Base-by-base conservation (phyloP, 1,140 invertebrate species). In the Alviniconcha marisindica region DNA sequence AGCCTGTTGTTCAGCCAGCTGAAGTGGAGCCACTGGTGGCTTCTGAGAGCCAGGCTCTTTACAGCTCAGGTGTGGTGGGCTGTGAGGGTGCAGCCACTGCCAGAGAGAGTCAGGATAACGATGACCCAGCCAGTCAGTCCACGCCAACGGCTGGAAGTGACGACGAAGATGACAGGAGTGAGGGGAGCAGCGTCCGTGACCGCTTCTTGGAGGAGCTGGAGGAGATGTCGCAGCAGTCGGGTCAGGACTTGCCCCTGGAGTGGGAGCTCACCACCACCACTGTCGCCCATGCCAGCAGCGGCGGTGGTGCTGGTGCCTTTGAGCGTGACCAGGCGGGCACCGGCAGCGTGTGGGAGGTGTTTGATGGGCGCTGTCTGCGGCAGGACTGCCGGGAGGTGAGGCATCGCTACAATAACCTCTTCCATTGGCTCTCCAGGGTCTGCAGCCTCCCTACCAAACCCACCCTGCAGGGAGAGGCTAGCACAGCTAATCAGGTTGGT, bases 351-450 rank as follows among this genome's bases (percentile, higher is more conserved):
- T 85, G 84, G 84, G 84, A 85, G 66, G 84, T 83, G 84, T 85
- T 85, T 81, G 83, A 83, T 71, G 84, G 83, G n/a, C 84, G 82
- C 24, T 87, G 86, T 74, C 54, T 77, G 40, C 81, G 83, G 10
- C 83, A 83, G 71, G 86, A 87, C 63, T 87, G 86, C 74, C 81
- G 77, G 60, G 83, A 87, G 86, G 79, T 87, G 83, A 87, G 83
- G 79, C 81, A 78, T 44, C 82, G 71, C 40, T 85, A 83, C 82
- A 54, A 83, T 66, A 83, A 44, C 71, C 66, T 87, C 18, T 81
- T 66, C 63, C 81, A 83, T 66, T 87, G 84, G 81, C 48, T 85
- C 44, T 63, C 60, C 78, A 42, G 21, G 33, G 56, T 60, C 60
- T 66, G 56, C 56, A 66, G 78, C 36, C 31, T 80, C 21, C 28